Percentiles rank a stretch among this genome's conserved stretches.
Conservation (phyloP, 2,797 vertebrate species). For the Danio choprae region DNA sequence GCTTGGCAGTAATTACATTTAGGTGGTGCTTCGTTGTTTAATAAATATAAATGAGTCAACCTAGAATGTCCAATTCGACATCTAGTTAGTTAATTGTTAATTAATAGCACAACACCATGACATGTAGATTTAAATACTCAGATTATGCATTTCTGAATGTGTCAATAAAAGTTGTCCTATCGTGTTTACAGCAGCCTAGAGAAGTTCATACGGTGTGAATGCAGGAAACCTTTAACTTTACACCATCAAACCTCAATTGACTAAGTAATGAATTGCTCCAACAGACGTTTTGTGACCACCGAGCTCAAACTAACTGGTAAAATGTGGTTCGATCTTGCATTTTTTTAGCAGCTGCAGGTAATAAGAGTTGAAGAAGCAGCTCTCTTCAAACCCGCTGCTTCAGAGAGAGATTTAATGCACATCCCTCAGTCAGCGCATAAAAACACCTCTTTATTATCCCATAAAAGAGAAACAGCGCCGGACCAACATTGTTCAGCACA, state of each 20-base stretch:
- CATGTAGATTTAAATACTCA: too few species aligned
- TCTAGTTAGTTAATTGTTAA: too few species aligned
- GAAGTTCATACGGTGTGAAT: constrained; percentile 13
- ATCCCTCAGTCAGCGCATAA: constrained; percentile 74
- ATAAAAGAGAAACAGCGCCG: constrained; percentile 78
- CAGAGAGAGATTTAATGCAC: constrained; percentile 79
- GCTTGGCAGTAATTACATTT: too few species aligned
- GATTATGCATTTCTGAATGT: too few species aligned
- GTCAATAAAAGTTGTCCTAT: constrained; percentile 10
- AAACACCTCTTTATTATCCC: constrained; percentile 80
- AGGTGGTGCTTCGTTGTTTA: too few species aligned
- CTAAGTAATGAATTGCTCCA: constrained; percentile 15
- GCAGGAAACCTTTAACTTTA: constrained; percentile 41
- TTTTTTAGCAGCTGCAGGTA: constrained; percentile 17
- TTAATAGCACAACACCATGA: too few species aligned
- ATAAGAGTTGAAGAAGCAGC: constrained; percentile 53
- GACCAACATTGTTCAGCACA: constrained; percentile 76
- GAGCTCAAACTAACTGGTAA: constrained; percentile 53
- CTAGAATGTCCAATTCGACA: too few species aligned
- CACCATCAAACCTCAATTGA: constrained; percentile 30
- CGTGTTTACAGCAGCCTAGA: constrained; percentile 3
- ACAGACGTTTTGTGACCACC: constrained; percentile 11
- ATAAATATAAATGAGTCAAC: too few species aligned
- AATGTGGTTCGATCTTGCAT: constrained; percentile 72
- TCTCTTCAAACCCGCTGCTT: constrained; percentile 68